Evolutionary conservation across 2,797 vertebrate species (phyloP).

Genomic region (Otus scops): DNA sequence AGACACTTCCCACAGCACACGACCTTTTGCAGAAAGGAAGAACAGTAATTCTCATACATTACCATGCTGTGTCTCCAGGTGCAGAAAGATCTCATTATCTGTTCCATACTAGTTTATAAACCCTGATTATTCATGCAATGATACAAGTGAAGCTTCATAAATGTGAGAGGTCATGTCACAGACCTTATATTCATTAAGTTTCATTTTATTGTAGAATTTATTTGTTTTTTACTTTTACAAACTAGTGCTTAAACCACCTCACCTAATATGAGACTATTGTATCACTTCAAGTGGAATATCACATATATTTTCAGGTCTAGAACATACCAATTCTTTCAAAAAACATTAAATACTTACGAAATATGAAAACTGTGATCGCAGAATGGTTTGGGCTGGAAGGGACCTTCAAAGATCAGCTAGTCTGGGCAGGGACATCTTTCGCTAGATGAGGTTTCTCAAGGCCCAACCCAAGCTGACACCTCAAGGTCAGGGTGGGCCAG

Average conservation of each 20-base stretch:
- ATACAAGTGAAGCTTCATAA: neutral
- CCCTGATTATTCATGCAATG: neutral
- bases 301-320: neutral
- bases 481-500: too few relatives aligned
- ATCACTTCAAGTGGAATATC: neutral
- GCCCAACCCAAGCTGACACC: too few relatives aligned
- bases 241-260: neutral
- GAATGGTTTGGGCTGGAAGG: neutral
- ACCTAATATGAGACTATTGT: accelerated
- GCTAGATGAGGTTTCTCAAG: neutral
- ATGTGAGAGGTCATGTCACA: neutral
- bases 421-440: neutral
- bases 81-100: neutral
- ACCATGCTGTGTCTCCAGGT: neutral
- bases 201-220: neutral
- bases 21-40: neutral
- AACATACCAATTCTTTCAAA: neutral
- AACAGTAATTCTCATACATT: neutral
- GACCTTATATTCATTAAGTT: neutral
- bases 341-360: neutral
- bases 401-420: neutral
- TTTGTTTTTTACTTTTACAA: neutral
- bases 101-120: neutral
- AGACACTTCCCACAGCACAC: neutral
- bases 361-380: neutral